Evolutionary conservation across 2,113 vertebrate species (phyloP).

Genomic region (Rousettus leschenaultii): DNA sequence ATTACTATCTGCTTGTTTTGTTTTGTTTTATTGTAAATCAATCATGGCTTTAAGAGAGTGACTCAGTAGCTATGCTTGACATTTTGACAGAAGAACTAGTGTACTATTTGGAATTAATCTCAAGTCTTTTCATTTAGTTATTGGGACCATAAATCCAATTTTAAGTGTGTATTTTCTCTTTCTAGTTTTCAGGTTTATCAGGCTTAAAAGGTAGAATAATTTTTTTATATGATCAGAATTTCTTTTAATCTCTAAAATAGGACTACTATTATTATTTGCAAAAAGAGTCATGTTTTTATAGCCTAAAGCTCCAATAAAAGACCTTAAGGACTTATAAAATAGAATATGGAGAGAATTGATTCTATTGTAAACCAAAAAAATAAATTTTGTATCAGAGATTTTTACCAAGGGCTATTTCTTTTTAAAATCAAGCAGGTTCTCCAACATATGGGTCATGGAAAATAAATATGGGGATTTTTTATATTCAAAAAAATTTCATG

Average conservation of each 20-base stretch:
- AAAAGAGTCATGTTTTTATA: conserved; percentile 19
- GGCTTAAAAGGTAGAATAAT: not conserved
- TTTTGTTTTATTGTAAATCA: not conserved
- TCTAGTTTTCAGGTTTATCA: conserved; percentile 7
- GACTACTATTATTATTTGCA: not conserved
- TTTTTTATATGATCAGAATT: conserved; percentile 29
- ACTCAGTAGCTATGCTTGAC: not conserved
- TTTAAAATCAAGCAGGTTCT: conserved; percentile 5
- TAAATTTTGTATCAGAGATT: not conserved
- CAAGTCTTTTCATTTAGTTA: not conserved
- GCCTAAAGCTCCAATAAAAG: not conserved
- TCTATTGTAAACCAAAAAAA: conserved; percentile 1
- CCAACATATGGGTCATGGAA: not conserved
- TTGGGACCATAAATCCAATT: not conserved
- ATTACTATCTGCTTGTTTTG: conserved; percentile 6
- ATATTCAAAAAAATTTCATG: not conserved
- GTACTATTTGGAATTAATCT: not conserved
- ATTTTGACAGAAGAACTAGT: not conserved
- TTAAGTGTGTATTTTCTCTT: not conserved
- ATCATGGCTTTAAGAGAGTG: not conserved
- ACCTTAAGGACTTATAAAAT: not conserved
- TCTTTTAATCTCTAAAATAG: conserved; percentile 8
- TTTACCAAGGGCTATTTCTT: not conserved
- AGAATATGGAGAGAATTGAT: not conserved
- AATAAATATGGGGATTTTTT: not conserved